A percentile compares a stretch with the other conserved stretches of the same genome.
Evolutionary conservation across 2,888 invertebrate genomes (phyloP).

Genomic region (Macrophya annulata): DNA sequence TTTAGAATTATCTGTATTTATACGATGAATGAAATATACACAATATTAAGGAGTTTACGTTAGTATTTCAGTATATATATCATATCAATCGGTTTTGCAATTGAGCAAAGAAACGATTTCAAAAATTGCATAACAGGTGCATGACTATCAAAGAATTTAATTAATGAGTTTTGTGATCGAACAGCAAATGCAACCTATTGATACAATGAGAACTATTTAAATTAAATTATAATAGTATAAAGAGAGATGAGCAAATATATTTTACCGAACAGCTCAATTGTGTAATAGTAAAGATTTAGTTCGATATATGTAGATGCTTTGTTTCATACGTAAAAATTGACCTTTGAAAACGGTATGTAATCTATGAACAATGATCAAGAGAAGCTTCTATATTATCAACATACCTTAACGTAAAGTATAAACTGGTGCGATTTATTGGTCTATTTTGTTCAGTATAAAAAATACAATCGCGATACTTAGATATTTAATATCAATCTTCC

Average conservation of each 20-base stretch:
- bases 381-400: slow-evolving; percentile 12
- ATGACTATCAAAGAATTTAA: neutral
- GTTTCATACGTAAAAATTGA: neutral
- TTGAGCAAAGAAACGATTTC: neutral
- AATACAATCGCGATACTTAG: slow-evolving; percentile 20
- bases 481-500: slow-evolving; percentile 20
- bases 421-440: slow-evolving; percentile 30
- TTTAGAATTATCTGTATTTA: neutral
- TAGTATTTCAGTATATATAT: neutral
- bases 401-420: neutral
- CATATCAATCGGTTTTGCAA: neutral
- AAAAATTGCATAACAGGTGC: neutral
- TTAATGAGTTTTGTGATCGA: neutral
- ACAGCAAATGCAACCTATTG: neutral
- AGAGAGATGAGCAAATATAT: slow-evolving; percentile 12
- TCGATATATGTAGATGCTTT: slow-evolving; percentile 1
- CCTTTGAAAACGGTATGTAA: slow-evolving; percentile 12
- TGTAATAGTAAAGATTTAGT: neutral
- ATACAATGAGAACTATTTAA: neutral
- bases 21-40: neutral
- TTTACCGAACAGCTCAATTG: slow-evolving; percentile 14
- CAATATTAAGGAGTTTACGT: slow-evolving; percentile 23
- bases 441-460: slow-evolving; percentile 41
- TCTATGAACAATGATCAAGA: slow-evolving; percentile 19
- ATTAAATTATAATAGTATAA: neutral